Evolutionary conservation across 2,113 vertebrate genomes (phyloP), one percentile per base, ranked within the genome.

Genomic region (Pluvianellus socialis): DNA sequence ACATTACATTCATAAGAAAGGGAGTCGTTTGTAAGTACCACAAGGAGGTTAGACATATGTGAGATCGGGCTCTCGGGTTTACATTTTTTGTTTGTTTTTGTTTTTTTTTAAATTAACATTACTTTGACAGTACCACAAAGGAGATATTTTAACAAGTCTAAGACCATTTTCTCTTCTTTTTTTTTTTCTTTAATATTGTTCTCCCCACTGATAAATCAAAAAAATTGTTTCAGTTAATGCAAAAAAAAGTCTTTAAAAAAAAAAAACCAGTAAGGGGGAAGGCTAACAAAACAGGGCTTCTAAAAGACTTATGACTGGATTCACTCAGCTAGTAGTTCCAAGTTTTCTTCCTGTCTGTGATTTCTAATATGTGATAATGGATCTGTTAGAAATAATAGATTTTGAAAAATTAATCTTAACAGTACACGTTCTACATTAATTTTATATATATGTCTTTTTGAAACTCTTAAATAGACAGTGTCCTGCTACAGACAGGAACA

Each of bases 1-100:
- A 68, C 18, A 24, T 30, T 44, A 17, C 0, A 0, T 47, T 9
- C 9, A 7, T 65, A 30, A 66, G 17, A 47, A 45, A 63, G 17
- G 16, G 15, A 65, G 27, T 76, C 0, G 0, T 28, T 79, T 73
- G 3, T 27, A 38, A 61, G 56, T 56, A 55, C 14, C 27, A 50
- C 23, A 58, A 58, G 49, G 35, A 72, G 18, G 42, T 73, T 23
- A 44, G 79, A 55, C 33, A 17, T 44, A n/a, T 1, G 1, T 26
- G 35, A 79, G 30, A 42, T 70, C 4, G 5, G 67, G 44, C 33
- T 30, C n/a, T 52, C 11, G 9, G 4, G 7, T 32, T 42, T 79
- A 40, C 10, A 16, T 70, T 27, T 30, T 53, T 62, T 15, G 20
- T 14, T n/a, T 22, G 10, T 11, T 49, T 49, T 49, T 23, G 22